Conservation (phyloP, 2,113 vertebrate species). For the Pangasianodon hypophthalmus region DNA sequence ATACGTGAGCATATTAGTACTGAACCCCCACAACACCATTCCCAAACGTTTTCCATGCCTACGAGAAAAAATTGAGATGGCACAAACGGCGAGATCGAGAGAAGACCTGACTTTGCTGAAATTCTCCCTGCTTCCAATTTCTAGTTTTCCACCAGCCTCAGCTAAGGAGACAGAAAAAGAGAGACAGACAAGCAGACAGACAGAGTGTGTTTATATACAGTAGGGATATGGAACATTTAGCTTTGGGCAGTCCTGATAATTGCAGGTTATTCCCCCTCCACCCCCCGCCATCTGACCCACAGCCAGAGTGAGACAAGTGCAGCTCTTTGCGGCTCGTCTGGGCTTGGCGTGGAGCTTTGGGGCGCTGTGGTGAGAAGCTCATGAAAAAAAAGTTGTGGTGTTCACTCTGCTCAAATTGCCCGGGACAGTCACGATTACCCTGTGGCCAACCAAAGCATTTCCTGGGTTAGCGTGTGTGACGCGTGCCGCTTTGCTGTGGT, state of each 20-base stretch:
- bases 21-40: neutral
- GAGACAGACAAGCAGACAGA: constrained; percentile 25
- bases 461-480: constrained; percentile 76
- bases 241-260: constrained; percentile 44
- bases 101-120: constrained; percentile 50
- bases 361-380: constrained; percentile 40
- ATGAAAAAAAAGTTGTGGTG: constrained; percentile 61
- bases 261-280: constrained; percentile 29
- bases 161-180: constrained; percentile 37
- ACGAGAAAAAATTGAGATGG: constrained; percentile 27
- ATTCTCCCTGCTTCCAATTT: constrained; percentile 46
- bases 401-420: constrained; percentile 78
- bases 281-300: constrained; percentile 68
- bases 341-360: constrained; percentile 45
- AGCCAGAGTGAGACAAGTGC: constrained; percentile 79
- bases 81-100: constrained; percentile 14
- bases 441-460: constrained; percentile 84
- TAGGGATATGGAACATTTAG: constrained; percentile 37
- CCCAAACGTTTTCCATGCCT: constrained; percentile 19
- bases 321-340: constrained; percentile 46
- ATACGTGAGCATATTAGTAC: neutral
- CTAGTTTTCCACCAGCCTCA: constrained; percentile 49
- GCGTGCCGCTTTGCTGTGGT: constrained; percentile 61
- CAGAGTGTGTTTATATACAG: constrained; percentile 3
- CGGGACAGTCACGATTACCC: constrained; percentile 82